Base-by-base conservation (phyloP, 1,140 invertebrate species). In the Drosophila malerkotliana region DNA sequence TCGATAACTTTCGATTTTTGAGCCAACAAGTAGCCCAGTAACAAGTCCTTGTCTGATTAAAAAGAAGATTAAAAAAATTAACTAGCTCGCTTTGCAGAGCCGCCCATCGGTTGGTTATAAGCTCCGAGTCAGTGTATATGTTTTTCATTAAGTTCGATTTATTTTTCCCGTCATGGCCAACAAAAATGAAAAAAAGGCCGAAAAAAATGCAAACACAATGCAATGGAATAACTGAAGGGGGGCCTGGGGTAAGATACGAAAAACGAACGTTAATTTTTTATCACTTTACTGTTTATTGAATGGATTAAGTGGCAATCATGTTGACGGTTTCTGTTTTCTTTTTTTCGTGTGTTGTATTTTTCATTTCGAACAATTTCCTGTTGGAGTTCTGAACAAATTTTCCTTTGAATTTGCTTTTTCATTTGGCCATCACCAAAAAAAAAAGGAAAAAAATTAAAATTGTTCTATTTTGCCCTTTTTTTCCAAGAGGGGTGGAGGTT, bases 291-390 rank as follows among this genome's bases (percentile, higher is more conserved):
- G 67, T 57, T 71, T 69, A 69, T 57, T 57, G 52, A 69, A 26
- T 15, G 64, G 52, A 69, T 71, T 71, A 71, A 71, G 64, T 69
- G 67, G 53, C 51, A 57, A 67, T 67, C 47, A 67, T 52, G 63
- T 48, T 69, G 51, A 48, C 51, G 44, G 26, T 28, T 28, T 28
- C 26, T 28, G 26, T 28, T 18, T n/a, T 24, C n/a, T 34, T 39
- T 39, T 14, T 8, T 24, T 24, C 32, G 9, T 32, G 8, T 53
- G 14, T 21, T 41, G 30, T 41, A 18, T 3, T 10, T 30, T 66
- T 66, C 15, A 34, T 28, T 7, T 56, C 18, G 32, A 41, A 57
- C 57, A 57, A 57, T 47, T 49, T 41, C 51, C 44, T 49, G 51
- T 41, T 49, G 4, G 63, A 53, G 52, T 57, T 18, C 26, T 30